A percentile compares a stretch with the other conserved stretches of the same genome.
These are phyloP conservation scores for Hololepta plana DNA, from an alignment of 2,888 invertebrate species.

Conservation along the genomic window DNA sequence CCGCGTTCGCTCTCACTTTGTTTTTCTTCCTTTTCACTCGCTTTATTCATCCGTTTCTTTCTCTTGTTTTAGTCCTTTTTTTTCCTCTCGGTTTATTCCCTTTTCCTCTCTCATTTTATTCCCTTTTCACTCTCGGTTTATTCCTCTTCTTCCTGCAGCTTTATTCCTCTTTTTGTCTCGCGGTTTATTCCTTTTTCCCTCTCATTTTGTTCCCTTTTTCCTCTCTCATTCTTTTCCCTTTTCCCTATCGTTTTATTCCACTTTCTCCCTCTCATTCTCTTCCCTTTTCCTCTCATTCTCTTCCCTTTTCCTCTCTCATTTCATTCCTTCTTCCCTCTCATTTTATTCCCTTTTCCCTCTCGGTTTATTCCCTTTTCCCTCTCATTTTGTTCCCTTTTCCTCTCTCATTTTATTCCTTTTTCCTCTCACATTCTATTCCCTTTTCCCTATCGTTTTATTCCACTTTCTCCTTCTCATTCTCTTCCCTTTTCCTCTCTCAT, in stretches of 20 bases:
- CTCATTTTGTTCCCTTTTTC: background rate
- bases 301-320: slow-evolving; percentile 2
- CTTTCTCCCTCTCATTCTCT: background rate
- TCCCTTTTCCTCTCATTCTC: slow-evolving; percentile 2
- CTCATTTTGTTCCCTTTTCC: background rate
- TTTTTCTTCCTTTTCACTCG: slow-evolving; percentile 4
- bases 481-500: slow-evolving; percentile 4
- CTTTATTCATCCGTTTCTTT: slow-evolving; percentile 2
- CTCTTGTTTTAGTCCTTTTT: slow-evolving; percentile 2
- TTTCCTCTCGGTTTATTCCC: slow-evolving; percentile 1
- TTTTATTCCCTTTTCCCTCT: slow-evolving; percentile 1
- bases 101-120: slow-evolving; percentile 3
- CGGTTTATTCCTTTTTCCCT: slow-evolving; percentile 1
- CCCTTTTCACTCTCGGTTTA: slow-evolving; percentile 2
- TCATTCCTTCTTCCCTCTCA: background rate
- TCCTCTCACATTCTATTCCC: slow-evolving; percentile 2
- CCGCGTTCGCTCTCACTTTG: slow-evolving; percentile 1
- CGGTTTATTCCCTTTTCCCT: slow-evolving; percentile 1
- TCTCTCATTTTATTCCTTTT: slow-evolving; percentile 1
- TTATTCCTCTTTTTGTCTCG: slow-evolving; percentile 3
- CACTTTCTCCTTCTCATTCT: slow-evolving; percentile 2
- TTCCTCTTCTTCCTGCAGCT: slow-evolving; percentile 2
- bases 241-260: background rate
- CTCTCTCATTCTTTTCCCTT: background rate
- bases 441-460: slow-evolving; percentile 2